Conservation (phyloP, 2,113 vertebrate species). For the Accipiter virgatus region DNA sequence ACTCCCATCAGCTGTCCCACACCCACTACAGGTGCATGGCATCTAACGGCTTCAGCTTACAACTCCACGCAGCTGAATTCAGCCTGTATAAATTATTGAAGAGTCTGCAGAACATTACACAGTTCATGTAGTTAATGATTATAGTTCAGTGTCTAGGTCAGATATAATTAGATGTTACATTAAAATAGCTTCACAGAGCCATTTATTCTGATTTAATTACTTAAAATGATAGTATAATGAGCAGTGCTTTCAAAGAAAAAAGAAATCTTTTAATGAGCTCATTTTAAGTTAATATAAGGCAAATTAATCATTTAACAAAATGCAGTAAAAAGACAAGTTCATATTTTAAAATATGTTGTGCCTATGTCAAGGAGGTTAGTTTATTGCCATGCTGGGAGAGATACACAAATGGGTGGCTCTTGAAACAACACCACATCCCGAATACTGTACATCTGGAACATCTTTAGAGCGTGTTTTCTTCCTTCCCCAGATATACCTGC, state of each 20-base stretch:
- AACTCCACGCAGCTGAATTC: conserved; percentile 69
- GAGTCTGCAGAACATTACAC: conserved; percentile 80
- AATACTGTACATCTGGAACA: background rate
- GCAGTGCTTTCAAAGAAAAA: conserved; percentile 75
- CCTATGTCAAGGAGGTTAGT: background rate
- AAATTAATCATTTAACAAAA: conserved; percentile 78
- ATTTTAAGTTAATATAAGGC: conserved; percentile 79
- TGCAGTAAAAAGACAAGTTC: conserved; percentile 48
- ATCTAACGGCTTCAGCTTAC: conserved; percentile 27
- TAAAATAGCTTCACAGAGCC: conserved; percentile 85
- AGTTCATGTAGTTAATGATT: conserved; percentile 91
- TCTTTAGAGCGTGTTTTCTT: background rate
- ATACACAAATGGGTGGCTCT: background rate
- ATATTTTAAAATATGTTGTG: conserved; percentile 52
- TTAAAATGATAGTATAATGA: conserved; percentile 88
- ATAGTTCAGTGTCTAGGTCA: conserved; percentile 91
- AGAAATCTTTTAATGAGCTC: conserved; percentile 76
- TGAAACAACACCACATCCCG: background rate
- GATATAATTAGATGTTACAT: conserved; percentile 90
- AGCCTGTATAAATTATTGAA: conserved; percentile 86
- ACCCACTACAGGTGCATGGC: conserved; percentile 52
- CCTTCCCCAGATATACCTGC: background rate
- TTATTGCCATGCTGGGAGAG: background rate
- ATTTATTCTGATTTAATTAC: conserved; percentile 94
- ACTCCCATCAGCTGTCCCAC: background rate